Percentiles rank a stretch among this genome's conserved stretches.
phyloP scores from a whole-genome alignment of 2,797 vertebrate genomes.

The Scarus forsteni region DNA sequence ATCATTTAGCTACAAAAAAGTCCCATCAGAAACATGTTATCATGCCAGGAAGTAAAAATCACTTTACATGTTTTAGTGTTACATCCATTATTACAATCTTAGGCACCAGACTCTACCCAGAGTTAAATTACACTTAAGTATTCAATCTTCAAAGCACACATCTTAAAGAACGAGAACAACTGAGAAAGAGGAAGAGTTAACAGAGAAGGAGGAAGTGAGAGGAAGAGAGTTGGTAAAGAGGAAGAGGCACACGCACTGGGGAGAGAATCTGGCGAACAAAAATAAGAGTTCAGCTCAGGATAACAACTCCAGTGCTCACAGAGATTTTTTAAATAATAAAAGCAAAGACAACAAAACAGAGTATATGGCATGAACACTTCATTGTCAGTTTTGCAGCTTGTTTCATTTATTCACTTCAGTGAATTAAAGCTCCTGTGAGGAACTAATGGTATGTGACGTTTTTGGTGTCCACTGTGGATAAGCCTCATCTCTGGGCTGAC shows the following conservation, averaged over 20 bases:
- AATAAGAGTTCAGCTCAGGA: conserved; percentile 7
- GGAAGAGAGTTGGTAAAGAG: conserved; percentile 12
- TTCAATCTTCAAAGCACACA: conserved; percentile 10
- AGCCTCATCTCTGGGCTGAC: no score
- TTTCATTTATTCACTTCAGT: conserved; percentile 1
- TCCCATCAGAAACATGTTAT: conserved; percentile 25
- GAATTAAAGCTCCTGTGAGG: neutral
- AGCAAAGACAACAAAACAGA: neutral
- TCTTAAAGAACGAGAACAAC: neutral
- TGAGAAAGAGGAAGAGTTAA: conserved; percentile 24
- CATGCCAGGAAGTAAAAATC: conserved; percentile 40
- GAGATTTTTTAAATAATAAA: neutral
- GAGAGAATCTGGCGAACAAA: neutral
- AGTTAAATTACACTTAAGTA: neutral
- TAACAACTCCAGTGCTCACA: neutral
- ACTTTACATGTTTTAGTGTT: conserved; percentile 15
- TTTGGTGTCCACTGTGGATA: no score
- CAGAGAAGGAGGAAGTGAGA: conserved; percentile 11
- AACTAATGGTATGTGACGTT: no score
- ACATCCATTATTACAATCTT: conserved; percentile 24
- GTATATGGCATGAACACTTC: conserved; percentile 5
- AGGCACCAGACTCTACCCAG: conserved; percentile 21
- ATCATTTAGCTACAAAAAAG: conserved; percentile 27
- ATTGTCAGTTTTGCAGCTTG: conserved; percentile 10
- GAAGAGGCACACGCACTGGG: conserved; percentile 20